These are phyloP conservation scores for Neolamprologus hecqui DNA, from an alignment of 2,113 vertebrate species.

Conservation along the genomic window DNA sequence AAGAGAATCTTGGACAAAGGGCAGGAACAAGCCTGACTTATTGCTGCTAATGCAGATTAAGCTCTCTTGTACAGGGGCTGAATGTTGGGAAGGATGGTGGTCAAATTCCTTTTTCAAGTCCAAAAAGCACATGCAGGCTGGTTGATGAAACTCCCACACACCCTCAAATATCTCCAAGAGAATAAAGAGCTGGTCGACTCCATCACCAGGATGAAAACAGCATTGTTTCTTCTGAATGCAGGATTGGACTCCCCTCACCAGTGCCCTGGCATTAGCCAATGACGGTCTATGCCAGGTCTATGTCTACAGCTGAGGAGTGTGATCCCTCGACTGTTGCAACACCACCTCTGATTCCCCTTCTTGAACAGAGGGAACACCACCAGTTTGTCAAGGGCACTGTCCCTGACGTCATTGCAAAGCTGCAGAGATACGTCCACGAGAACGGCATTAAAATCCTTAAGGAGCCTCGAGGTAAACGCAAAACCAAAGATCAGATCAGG, in stretches of 20 bases:
- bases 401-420: neutral
- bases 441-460: neutral
- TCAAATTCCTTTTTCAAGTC: too few relatives aligned
- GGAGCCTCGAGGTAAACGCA: neutral
- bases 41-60: too few relatives aligned
- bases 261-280: rapidly evolving
- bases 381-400: rapidly evolving
- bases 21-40: neutral
- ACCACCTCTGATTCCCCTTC: neutral
- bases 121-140: too few relatives aligned
- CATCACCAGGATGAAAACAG: neutral
- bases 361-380: neutral
- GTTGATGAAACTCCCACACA: neutral
- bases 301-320: neutral
- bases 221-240: rapidly evolving
- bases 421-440: neutral
- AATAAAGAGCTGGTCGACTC: neutral
- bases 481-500: neutral
- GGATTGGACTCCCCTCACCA: rapidly evolving
- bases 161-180: neutral
- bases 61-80: too few relatives aligned
- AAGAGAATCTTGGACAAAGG: neutral
- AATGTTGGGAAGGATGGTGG: too few relatives aligned
- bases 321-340: rapidly evolving
- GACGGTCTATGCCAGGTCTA: neutral